These are phyloP conservation scores for Salminus brasiliensis DNA, from an alignment of 2,113 vertebrate genomes.

Conservation along the genomic window DNA sequence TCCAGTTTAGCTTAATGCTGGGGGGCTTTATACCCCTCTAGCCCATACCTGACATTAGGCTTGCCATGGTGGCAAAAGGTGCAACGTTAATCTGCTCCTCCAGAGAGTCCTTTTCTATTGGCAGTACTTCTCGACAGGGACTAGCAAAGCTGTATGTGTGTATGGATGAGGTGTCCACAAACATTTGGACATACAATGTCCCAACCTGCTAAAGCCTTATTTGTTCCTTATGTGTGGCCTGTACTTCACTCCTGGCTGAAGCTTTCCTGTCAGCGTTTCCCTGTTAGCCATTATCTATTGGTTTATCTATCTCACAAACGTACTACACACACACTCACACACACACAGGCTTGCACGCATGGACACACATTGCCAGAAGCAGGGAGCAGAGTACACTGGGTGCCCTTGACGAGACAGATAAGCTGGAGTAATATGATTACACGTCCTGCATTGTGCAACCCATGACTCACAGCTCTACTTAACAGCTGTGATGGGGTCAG, in stretches of 20 bases:
- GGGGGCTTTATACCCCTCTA: too few relatives aligned
- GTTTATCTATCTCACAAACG: slow-evolving; percentile 23
- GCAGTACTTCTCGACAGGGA: too few relatives aligned
- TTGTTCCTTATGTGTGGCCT: slow-evolving; percentile 40
- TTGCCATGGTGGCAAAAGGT: too few relatives aligned
- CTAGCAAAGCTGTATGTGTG: too few relatives aligned
- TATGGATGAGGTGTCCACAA: too few relatives aligned
- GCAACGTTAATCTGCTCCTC: too few relatives aligned
- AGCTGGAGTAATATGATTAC: slow-evolving; percentile 68
- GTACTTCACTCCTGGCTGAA: slow-evolving; percentile 48
- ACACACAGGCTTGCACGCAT: slow-evolving; percentile 29
- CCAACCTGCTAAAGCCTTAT: slow-evolving; percentile 1
- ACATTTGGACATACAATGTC: too few relatives aligned
- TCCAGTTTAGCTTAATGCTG: too few relatives aligned
- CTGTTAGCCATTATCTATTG: slow-evolving; percentile 21
- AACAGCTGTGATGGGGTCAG: slow-evolving; percentile 38
- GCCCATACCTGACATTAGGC: too few relatives aligned
- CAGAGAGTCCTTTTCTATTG: too few relatives aligned
- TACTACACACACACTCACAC: slow-evolving; percentile 31
- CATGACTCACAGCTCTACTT: slow-evolving; percentile 62
- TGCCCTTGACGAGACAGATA: slow-evolving; percentile 72
- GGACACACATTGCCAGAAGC: slow-evolving; percentile 35
- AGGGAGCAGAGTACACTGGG: slow-evolving; percentile 64
- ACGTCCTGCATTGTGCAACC: slow-evolving; percentile 63
- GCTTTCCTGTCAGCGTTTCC: slow-evolving; percentile 43